These are phyloP conservation scores for Falco punctatus DNA, from an alignment of 2,113 vertebrate species.

Conservation along the genomic window DNA sequence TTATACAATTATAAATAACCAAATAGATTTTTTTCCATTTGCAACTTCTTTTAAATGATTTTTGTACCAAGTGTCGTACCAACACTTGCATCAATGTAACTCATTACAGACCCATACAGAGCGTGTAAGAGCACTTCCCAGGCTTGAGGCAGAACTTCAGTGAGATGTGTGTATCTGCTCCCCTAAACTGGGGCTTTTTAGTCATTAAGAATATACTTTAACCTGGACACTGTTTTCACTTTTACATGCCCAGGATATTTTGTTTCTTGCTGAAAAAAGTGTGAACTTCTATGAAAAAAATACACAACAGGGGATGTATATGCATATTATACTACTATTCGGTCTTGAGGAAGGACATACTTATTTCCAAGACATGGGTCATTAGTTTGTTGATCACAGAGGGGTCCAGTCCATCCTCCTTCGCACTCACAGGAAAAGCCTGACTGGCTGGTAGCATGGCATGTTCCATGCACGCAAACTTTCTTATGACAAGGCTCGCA, in stretches of 20 bases:
- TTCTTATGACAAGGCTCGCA: slow-evolving; percentile 93
- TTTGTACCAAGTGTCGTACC: background rate
- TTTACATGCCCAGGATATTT: background rate
- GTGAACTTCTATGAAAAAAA: background rate
- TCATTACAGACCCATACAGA: background rate
- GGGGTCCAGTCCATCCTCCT: slow-evolving; percentile 88
- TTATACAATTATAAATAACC: background rate
- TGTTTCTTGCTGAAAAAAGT: background rate
- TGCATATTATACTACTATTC: background rate
- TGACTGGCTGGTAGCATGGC: slow-evolving; percentile 86
- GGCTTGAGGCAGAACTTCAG: background rate
- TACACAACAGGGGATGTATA: background rate
- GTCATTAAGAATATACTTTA: background rate
- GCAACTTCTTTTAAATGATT: background rate
- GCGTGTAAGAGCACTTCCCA: background rate
- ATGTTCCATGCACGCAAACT: slow-evolving; percentile 89
- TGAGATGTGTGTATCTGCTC: background rate
- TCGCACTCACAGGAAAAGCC: slow-evolving; percentile 93
- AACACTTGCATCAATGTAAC: background rate
- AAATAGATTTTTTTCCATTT: background rate
- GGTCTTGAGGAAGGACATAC: slow-evolving; percentile 77
- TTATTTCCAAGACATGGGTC: slow-evolving; percentile 96
- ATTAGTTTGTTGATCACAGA: slow-evolving; percentile 92
- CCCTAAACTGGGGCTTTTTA: background rate
- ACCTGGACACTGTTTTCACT: background rate